These are phyloP conservation scores for Bruchidius siliquastri DNA, from an alignment of 2,888 invertebrate species.

Conservation along the genomic window DNA sequence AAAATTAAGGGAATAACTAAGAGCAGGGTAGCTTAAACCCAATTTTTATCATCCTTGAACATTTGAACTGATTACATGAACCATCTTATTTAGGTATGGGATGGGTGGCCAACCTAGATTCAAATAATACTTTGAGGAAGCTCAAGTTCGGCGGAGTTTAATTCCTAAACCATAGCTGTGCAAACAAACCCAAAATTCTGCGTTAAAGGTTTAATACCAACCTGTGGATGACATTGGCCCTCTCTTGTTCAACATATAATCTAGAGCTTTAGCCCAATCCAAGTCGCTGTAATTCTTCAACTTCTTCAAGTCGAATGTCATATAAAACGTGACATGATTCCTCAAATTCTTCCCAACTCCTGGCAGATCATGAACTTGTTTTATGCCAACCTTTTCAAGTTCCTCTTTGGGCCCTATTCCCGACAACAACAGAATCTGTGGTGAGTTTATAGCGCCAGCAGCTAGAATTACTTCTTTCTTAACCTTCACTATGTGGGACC, in stretches of 20 bases:
- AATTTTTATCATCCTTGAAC: too few relatives aligned
- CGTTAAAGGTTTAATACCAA: neutral
- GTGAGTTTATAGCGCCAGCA: constrained; percentile 63
- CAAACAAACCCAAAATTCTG: too few relatives aligned
- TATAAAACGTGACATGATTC: constrained; percentile 61
- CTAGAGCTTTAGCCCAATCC: constrained; percentile 58
- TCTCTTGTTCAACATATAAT: constrained; percentile 56
- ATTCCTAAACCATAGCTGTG: too few relatives aligned
- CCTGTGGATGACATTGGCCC: constrained; percentile 63
- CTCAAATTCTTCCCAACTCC: constrained; percentile 68
- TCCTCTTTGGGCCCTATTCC: constrained; percentile 63
- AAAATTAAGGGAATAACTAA: too few relatives aligned
- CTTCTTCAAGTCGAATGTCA: constrained; percentile 54
- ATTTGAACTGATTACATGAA: too few relatives aligned
- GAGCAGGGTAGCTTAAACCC: too few relatives aligned
- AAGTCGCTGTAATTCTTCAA: constrained; percentile 53
- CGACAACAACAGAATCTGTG: constrained; percentile 62
- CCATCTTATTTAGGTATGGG: too few relatives aligned
- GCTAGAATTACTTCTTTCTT: constrained; percentile 58
- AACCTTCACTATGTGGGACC: constrained; percentile 48
- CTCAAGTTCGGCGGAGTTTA: too few relatives aligned
- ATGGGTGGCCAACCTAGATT: too few relatives aligned
- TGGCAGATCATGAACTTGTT: constrained; percentile 57
- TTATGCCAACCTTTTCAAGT: constrained; percentile 55
- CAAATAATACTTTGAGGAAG: too few relatives aligned